A percentile compares a stretch with the other conserved stretches of the same genome.
These are phyloP conservation scores for Meteorus sp. DNA, from an alignment of 1,140 invertebrate species.

Conservation along the genomic window DNA sequence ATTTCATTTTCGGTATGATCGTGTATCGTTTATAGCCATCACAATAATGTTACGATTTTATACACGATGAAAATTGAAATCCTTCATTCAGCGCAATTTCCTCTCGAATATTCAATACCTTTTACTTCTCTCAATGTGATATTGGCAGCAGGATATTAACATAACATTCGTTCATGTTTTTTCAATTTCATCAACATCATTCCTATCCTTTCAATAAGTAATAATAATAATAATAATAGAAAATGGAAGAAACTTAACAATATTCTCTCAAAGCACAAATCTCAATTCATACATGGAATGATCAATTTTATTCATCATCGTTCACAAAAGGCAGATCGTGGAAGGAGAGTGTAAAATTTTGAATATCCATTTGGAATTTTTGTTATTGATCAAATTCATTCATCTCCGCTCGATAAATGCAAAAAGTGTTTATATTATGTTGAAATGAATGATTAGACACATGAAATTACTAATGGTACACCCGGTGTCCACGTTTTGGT, in stretches of 20 bases:
- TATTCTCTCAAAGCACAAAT: not conserved
- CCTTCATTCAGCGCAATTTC: constrained; percentile 25
- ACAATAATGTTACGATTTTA: not conserved
- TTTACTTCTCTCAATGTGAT: constrained; percentile 22
- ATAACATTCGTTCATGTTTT: constrained; percentile 2
- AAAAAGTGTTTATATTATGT: too few relatives aligned
- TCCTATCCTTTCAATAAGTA: constrained; percentile 1
- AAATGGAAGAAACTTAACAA: not conserved
- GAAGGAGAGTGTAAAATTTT: too few relatives aligned
- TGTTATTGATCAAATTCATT: too few relatives aligned
- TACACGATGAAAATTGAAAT: constrained; percentile 15
- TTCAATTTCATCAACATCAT: not conserved
- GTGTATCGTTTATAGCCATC: not conserved
- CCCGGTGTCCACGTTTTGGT: constrained; percentile 5
- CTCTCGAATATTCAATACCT: constrained; percentile 24
- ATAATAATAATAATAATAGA: constrained; percentile 9
- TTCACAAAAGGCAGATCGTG: too few relatives aligned
- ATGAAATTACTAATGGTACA: constrained; percentile 12
- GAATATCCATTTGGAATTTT: too few relatives aligned
- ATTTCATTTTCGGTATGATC: too few relatives aligned
- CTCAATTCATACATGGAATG: too few relatives aligned
- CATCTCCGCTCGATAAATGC: too few relatives aligned
- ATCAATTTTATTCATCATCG: too few relatives aligned
- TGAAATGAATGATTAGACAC: not conserved
- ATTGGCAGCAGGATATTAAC: constrained; percentile 28